phyloP scores from a whole-genome alignment of 2,888 invertebrate species.

The Lasiommata megera region DNA sequence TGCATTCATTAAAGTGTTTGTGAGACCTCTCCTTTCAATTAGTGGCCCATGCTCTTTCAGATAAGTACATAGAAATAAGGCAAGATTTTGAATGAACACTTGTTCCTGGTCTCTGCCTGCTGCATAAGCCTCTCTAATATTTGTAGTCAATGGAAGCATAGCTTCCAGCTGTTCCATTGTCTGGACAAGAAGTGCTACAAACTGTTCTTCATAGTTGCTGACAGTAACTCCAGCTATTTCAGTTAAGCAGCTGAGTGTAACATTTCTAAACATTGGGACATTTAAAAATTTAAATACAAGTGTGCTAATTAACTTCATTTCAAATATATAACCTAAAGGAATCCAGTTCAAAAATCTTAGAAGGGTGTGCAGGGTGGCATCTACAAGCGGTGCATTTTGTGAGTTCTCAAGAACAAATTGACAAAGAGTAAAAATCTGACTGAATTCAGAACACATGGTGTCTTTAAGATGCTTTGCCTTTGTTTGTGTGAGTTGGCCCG shows the following conservation, averaged over 20 bases:
- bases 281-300: constrained; percentile 98
- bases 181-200: constrained; percentile 93
- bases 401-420: constrained; percentile 99
- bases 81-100: constrained; percentile 98
- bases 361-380: constrained; percentile 97
- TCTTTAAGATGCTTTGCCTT: constrained; percentile 99
- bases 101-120: constrained; percentile 98
- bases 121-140: constrained; percentile 96
- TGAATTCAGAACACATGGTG: constrained; percentile 99
- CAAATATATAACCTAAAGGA: constrained; percentile 99
- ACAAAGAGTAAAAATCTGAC: constrained; percentile 98
- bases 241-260: constrained; percentile 98
- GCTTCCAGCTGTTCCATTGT: constrained; percentile 95
- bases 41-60: constrained; percentile 97
- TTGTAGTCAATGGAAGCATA: constrained; percentile 95
- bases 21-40: constrained; percentile 90
- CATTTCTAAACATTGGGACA: constrained; percentile 98
- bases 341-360: constrained; percentile 99
- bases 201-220: constrained; percentile 95
- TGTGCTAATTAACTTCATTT: constrained; percentile 97
- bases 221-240: constrained; percentile 97
- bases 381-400: constrained; percentile 97
- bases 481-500: constrained; percentile 98
- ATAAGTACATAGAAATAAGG: constrained; percentile 97
- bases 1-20: constrained; percentile 90